phyloP scores from a whole-genome alignment of 2,888 invertebrate genomes.

The Dasypolia templi region DNA sequence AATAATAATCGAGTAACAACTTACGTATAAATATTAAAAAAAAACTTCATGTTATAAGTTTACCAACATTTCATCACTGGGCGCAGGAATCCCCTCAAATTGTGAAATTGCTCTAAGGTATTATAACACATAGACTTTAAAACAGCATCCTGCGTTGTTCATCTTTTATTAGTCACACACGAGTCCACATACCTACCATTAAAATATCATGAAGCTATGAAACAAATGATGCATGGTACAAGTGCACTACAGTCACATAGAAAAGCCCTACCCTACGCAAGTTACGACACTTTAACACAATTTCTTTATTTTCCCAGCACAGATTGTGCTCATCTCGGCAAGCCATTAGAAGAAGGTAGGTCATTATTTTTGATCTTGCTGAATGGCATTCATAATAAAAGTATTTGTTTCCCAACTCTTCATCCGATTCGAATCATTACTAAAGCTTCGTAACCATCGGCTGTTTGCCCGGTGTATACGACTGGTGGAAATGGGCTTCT shows the following conservation, averaged over 20 bases:
- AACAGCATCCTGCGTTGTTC: not conserved
- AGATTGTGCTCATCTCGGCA: not conserved
- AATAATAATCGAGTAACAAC: not conserved
- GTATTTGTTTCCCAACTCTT: not conserved
- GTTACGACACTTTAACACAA: not conserved
- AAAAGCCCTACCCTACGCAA: conserved; percentile 17
- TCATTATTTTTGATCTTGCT: not conserved
- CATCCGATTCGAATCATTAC: not conserved
- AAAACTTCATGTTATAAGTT: not conserved
- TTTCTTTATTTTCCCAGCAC: not conserved
- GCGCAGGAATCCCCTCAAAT: not conserved
- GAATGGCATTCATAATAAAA: not conserved
- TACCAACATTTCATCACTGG: not conserved
- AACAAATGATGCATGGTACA: conserved; percentile 25
- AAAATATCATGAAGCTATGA: conserved; percentile 17
- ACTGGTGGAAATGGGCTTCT: not conserved
- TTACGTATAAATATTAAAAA: not conserved
- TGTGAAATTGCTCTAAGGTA: conserved; percentile 7
- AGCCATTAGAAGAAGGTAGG: not conserved
- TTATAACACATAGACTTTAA: not conserved
- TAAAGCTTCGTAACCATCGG: not conserved
- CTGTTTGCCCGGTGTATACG: not conserved
- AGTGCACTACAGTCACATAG: conserved; percentile 10
- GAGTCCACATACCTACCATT: too few species aligned
- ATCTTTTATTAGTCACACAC: conserved; percentile 10